Evolutionary conservation across 2,113 vertebrate genomes (phyloP).

Genomic region (Drymodes brunneopygia): DNA sequence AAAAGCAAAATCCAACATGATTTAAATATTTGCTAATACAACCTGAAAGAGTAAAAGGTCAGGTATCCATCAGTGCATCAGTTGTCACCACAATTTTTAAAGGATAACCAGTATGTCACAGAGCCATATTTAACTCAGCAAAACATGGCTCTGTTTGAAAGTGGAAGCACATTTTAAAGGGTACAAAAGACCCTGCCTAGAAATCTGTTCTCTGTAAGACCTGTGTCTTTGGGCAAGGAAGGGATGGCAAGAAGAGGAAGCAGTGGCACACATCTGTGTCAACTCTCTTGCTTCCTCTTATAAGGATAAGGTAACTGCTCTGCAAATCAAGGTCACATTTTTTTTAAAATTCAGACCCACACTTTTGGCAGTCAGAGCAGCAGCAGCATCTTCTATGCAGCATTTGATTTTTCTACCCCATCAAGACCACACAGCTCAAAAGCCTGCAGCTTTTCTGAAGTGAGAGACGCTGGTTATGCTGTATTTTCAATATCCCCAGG

Average conservation of each 20-base stretch:
- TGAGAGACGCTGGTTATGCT: not conserved
- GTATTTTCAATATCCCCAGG: not conserved
- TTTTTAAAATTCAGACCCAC: not conserved
- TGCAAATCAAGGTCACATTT: rapidly evolving
- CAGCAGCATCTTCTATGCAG: not conserved
- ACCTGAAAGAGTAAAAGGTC: not conserved
- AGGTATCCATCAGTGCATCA: not conserved
- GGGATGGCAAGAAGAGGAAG: not conserved
- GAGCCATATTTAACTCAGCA: not conserved
- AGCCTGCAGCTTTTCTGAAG: not conserved
- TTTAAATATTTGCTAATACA: not conserved
- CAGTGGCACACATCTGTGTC: no score
- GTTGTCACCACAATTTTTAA: not conserved
- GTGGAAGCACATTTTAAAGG: not conserved
- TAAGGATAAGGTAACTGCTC: not conserved
- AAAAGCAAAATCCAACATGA: not conserved
- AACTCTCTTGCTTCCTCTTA: not conserved
- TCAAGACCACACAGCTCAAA: not conserved
- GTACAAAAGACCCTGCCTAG: not conserved
- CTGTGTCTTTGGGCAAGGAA: not conserved
- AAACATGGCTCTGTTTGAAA: not conserved
- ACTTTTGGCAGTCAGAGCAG: not conserved
- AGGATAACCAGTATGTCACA: not conserved
- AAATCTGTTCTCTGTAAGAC: not conserved
- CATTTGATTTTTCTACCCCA: not conserved